Conservation (phyloP, 2,113 vertebrate genomes). For the Bubo blakistoni region DNA sequence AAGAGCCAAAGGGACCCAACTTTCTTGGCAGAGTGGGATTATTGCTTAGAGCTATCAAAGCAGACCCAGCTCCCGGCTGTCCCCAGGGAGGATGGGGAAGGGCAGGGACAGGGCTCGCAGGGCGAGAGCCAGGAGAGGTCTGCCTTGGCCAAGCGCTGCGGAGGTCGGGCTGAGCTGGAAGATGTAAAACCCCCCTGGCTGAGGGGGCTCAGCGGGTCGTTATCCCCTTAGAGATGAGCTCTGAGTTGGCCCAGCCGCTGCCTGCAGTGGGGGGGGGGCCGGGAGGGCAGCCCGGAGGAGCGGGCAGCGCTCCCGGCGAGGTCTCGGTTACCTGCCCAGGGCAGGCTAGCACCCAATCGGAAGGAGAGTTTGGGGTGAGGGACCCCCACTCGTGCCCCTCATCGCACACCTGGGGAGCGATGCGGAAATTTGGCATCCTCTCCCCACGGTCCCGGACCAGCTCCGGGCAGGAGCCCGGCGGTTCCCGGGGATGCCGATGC, state of each 20-base stretch:
- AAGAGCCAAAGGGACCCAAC: conserved; percentile 56
- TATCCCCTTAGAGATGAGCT: not conserved
- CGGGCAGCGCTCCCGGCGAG: not conserved
- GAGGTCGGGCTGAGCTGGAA: conserved; percentile 11
- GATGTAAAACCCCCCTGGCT: not conserved
- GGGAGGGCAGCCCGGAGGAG: not conserved
- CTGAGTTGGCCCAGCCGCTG: not conserved
- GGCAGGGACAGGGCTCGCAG: not conserved
- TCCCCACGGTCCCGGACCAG: not conserved
- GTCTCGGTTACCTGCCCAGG: not conserved
- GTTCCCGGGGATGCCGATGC: not conserved
- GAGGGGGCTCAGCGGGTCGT: not conserved
- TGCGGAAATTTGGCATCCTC: not conserved
- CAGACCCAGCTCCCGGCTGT: not conserved
- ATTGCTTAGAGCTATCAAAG: conserved; percentile 71
- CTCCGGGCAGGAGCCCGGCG: not conserved
- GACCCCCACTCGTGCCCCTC: not conserved
- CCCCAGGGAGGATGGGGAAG: not conserved
- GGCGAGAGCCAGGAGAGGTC: not conserved
- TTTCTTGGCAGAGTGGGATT: conserved; percentile 62
- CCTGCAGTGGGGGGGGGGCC: not conserved
- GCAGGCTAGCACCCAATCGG: conserved; percentile 57
- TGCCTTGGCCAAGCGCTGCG: not conserved
- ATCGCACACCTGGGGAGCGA: not conserved
- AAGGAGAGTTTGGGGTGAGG: conserved; percentile 56